These are phyloP conservation scores for Ericerus pela DNA, from an alignment of 1,140 invertebrate genomes.

Conservation along the genomic window DNA sequence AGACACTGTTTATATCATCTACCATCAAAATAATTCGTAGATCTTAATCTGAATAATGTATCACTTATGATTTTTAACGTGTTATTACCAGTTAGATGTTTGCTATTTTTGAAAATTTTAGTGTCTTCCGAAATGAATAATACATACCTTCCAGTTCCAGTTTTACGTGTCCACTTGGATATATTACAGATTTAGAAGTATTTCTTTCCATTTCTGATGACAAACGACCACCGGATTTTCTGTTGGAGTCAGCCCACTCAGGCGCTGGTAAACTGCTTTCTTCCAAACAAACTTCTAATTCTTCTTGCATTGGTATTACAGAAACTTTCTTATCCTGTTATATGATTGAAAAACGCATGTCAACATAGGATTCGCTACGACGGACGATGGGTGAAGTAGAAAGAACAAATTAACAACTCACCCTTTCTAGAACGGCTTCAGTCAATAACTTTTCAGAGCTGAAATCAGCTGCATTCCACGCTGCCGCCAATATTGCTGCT, in stretches of 20 bases:
- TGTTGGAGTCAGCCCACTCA: conserved; percentile 18
- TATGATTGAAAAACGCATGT: too few species aligned
- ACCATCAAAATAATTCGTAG: too few species aligned
- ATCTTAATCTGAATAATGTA: too few species aligned
- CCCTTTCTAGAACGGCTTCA: conserved; percentile 18
- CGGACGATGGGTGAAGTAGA: too few species aligned
- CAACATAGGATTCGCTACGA: too few species aligned
- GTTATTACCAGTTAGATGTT: too few species aligned
- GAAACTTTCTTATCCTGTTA: conserved; percentile 26
- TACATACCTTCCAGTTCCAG: conserved; percentile 34
- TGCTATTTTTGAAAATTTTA: too few species aligned
- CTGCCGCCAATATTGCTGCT: conserved; percentile 20
- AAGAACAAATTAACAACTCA: neutral
- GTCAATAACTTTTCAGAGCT: conserved; percentile 33
- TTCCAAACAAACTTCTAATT: conserved; percentile 35
- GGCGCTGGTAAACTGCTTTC: conserved; percentile 24
- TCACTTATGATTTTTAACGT: too few species aligned
- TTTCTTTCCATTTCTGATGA: neutral
- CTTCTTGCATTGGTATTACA: conserved; percentile 38
- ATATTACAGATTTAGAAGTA: neutral
- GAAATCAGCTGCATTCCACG: conserved; percentile 34
- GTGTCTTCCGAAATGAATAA: too few species aligned
- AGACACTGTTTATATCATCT: too few species aligned
- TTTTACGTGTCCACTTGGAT: conserved; percentile 30
- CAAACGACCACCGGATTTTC: conserved; percentile 1